A percentile compares a stretch with the other conserved stretches of the same genome.
These are phyloP conservation scores for Labia minor DNA, from an alignment of 2,888 invertebrate genomes.

Conservation along the genomic window DNA sequence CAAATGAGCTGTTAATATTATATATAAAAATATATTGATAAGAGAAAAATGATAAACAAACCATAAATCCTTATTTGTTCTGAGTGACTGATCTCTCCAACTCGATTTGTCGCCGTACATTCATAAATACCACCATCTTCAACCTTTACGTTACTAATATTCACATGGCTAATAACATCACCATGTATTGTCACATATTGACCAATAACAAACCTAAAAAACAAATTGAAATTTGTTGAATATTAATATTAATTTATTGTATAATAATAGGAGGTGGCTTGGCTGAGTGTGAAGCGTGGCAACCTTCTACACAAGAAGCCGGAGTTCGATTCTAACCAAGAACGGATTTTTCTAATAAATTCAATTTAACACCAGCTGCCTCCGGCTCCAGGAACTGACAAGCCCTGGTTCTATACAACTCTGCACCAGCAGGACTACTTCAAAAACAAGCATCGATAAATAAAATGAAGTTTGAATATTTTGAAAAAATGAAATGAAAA, in stretches of 20 bases:
- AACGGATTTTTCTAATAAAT: too few species aligned
- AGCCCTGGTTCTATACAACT: too few species aligned
- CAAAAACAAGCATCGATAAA: too few species aligned
- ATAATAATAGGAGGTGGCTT: not conserved
- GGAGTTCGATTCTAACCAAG: too few species aligned
- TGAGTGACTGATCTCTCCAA: slow-evolving; percentile 35
- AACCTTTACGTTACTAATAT: slow-evolving; percentile 33
- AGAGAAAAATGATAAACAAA: slow-evolving; percentile 23
- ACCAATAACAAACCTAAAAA: slow-evolving; percentile 32
- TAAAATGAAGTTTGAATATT: not conserved
- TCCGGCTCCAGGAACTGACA: too few species aligned
- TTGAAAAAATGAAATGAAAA: too few species aligned
- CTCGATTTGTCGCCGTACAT: slow-evolving; percentile 35
- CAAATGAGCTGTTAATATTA: not conserved
- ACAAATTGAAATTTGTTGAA: not conserved
- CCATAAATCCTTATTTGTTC: slow-evolving; percentile 37
- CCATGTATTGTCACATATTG: slow-evolving; percentile 35
- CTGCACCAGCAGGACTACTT: too few species aligned
- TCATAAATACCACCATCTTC: slow-evolving; percentile 35
- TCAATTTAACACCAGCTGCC: too few species aligned
- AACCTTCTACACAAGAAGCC: too few species aligned
- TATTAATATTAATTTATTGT: too few species aligned
- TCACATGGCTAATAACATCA: slow-evolving; percentile 35
- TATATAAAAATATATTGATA: not conserved
- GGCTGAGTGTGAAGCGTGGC: too few species aligned